Evolutionary conservation across 2,888 invertebrate species (phyloP).

Genomic region (Leptinotarsa peninsularis): DNA sequence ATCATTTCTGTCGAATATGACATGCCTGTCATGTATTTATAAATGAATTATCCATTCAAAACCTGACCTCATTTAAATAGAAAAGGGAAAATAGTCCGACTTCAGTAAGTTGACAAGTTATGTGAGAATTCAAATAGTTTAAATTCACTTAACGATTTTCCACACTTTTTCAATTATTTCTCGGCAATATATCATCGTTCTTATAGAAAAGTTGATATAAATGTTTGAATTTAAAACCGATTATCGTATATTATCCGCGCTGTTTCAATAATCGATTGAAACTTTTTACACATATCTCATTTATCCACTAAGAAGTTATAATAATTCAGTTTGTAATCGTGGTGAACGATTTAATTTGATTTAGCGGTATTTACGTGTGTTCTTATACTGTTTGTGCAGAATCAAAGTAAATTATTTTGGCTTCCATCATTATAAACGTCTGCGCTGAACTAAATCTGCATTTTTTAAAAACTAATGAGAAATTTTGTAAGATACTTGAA

Average conservation of each 20-base stretch:
- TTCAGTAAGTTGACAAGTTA: neutral
- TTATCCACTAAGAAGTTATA: slow-evolving; percentile 6
- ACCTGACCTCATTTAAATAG: neutral
- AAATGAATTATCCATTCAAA: slow-evolving; percentile 10
- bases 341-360: neutral
- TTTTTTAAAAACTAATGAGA: too few species aligned
- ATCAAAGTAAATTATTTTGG: neutral
- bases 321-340: slow-evolving; percentile 5
- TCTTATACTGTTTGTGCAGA: neutral
- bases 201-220: slow-evolving; percentile 33
- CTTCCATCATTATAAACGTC: too few species aligned
- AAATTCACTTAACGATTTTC: slow-evolving; percentile 6
- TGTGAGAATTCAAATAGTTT: slow-evolving; percentile 23
- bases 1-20: too few species aligned
- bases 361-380: neutral
- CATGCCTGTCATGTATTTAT: neutral
- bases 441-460: too few species aligned
- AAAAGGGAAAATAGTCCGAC: neutral
- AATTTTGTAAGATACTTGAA: too few species aligned
- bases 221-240: slow-evolving; percentile 41
- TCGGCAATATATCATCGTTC: slow-evolving; percentile 38
- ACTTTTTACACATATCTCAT: neutral
- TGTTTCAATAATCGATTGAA: neutral
- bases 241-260: slow-evolving; percentile 27
- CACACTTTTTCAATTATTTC: slow-evolving; percentile 25